Conservation (phyloP, 1,140 invertebrate genomes). For the Bombus ignitus region DNA sequence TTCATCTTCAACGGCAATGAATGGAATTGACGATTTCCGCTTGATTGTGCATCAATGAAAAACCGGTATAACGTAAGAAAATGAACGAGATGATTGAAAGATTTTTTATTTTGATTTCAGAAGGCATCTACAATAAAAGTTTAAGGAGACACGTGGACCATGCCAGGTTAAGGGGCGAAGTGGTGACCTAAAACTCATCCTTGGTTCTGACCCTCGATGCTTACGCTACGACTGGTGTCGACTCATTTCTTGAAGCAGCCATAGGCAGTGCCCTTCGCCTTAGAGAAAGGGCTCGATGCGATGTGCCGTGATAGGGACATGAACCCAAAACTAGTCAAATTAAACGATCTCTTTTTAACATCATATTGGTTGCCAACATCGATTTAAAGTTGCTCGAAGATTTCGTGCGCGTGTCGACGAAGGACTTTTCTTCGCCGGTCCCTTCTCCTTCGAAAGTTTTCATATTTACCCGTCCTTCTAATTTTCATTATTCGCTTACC, state of each 20-base stretch:
- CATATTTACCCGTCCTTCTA: not conserved
- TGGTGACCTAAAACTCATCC: slow-evolving; percentile 77
- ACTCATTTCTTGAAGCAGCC: slow-evolving; percentile 94
- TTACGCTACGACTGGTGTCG: slow-evolving; percentile 93
- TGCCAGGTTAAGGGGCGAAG: slow-evolving; percentile 71
- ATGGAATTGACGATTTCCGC: not conserved
- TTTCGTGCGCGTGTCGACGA: slow-evolving; percentile 46
- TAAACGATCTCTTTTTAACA: slow-evolving; percentile 56
- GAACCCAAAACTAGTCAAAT: slow-evolving; percentile 82
- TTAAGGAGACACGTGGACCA: slow-evolving; percentile 62
- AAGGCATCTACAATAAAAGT: slow-evolving; percentile 27
- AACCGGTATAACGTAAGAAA: not conserved
- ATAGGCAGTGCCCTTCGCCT: slow-evolving; percentile 84
- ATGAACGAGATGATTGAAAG: not conserved
- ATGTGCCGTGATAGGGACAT: slow-evolving; percentile 91
- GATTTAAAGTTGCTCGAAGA: slow-evolving; percentile 37
- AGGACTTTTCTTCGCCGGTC: slow-evolving; percentile 47
- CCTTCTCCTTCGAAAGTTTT: slow-evolving; percentile 25
- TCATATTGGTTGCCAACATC: slow-evolving; percentile 25
- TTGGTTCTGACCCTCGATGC: slow-evolving; percentile 84
- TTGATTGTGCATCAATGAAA: not conserved
- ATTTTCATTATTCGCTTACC: slow-evolving; percentile 15
- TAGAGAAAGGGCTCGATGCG: slow-evolving; percentile 73
- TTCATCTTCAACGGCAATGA: too few relatives aligned
- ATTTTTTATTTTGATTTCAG: slow-evolving; percentile 41